Evolutionary conservation across 2,888 invertebrate species (phyloP).

Genomic region (Ectemnius lituratus): DNA sequence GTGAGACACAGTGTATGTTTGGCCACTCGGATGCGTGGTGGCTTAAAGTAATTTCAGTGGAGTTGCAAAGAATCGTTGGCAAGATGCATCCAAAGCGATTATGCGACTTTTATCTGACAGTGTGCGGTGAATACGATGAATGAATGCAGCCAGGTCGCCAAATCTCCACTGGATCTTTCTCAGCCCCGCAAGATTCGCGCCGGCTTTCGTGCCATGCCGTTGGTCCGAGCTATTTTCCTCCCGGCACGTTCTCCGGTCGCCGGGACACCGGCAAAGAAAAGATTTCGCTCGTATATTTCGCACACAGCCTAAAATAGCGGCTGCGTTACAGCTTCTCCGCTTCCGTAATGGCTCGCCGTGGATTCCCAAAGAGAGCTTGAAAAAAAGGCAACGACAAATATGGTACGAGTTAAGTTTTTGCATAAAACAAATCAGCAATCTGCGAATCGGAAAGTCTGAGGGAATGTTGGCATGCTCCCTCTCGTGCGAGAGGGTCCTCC

Average conservation of each 20-base stretch:
- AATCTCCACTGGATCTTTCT: constrained; percentile 40
- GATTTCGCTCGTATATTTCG: constrained; percentile 40
- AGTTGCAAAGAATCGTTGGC: no score
- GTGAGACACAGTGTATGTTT: no score
- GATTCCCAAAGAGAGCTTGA: no score
- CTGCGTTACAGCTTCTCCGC: constrained; percentile 1
- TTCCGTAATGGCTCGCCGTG: constrained; percentile 38
- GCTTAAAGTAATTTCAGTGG: no score
- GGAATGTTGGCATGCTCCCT: no score
- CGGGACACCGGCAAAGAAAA: constrained; percentile 37
- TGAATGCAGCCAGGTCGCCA: constrained; percentile 36
- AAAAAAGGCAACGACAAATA: no score
- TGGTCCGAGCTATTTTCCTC: constrained; percentile 68
- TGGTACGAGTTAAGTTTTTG: no score
- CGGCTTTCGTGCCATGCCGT: constrained; percentile 57
- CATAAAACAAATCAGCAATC: no score
- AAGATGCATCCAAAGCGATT: background rate
- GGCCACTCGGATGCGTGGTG: no score
- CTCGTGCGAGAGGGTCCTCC: no score
- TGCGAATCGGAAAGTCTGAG: no score
- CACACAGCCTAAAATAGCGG: constrained; percentile 13
- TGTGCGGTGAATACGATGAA: constrained; percentile 31
- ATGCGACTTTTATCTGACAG: constrained; percentile 36
- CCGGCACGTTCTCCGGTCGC: constrained; percentile 59
- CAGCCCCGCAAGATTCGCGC: constrained; percentile 50